Percentiles rank a stretch among this genome's conserved stretches.
These are phyloP conservation scores for Euthynnus affinis DNA, from an alignment of 2,797 vertebrate species.

Conservation along the genomic window DNA sequence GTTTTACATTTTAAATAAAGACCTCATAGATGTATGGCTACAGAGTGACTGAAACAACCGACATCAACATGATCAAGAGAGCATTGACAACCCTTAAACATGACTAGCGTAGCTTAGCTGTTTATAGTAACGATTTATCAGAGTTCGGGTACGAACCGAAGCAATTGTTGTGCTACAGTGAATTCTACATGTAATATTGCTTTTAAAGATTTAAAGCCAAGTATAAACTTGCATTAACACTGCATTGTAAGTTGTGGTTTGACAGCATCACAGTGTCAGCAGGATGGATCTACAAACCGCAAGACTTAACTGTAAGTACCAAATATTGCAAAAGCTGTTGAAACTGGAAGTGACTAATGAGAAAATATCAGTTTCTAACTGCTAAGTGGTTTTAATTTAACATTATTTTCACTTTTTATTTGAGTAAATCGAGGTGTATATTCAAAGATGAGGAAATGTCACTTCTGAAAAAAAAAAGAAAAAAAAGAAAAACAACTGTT, in stretches of 20 bases:
- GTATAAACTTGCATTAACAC: neutral
- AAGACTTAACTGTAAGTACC: slow-evolving; percentile 12
- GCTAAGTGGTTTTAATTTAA: neutral
- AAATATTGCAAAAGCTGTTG: slow-evolving; percentile 14
- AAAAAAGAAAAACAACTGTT: neutral
- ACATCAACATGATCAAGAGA: neutral
- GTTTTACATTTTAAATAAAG: too few relatives aligned
- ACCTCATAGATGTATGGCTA: neutral
- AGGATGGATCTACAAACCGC: slow-evolving; percentile 24
- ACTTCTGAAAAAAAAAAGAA: neutral
- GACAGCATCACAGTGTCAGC: slow-evolving; percentile 9
- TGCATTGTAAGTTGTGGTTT: neutral
- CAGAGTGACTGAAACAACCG: neutral
- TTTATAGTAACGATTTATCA: neutral
- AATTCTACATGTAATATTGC: neutral
- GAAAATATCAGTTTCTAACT: slow-evolving; percentile 11
- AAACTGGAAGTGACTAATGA: neutral
- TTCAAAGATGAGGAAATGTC: slow-evolving; percentile 13
- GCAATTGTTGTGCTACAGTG: too few relatives aligned
- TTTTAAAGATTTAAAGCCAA: neutral
- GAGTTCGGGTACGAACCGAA: neutral
- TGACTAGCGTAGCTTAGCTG: neutral
- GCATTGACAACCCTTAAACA: too few relatives aligned
- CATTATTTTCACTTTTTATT: neutral
- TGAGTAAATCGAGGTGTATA: slow-evolving; percentile 2